Conservation (phyloP, 2,888 invertebrate genomes). For the Andrena dorsata region DNA sequence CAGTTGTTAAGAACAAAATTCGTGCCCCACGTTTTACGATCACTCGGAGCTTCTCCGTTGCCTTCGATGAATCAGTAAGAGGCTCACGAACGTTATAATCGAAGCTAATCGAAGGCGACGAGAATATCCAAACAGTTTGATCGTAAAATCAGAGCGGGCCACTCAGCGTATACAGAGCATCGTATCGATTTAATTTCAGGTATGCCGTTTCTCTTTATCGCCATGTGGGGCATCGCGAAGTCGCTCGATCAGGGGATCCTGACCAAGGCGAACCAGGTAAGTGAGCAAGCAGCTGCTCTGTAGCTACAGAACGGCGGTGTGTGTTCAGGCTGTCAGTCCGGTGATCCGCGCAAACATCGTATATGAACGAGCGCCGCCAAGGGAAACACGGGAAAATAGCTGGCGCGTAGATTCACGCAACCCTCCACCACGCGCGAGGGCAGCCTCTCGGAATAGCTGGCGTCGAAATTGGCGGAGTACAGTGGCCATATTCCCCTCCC, state of each 20-base stretch:
- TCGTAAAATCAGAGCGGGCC: not conserved
- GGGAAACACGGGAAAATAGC: conserved; percentile 4
- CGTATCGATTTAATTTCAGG: conserved; percentile 81
- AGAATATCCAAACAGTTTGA: not conserved
- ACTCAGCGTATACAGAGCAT: not conserved
- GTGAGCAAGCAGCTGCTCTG: conserved; percentile 19
- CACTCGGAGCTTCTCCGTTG: too few species aligned
- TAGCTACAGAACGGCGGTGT: not conserved
- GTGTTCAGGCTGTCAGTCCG: not conserved
- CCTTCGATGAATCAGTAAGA: too few species aligned
- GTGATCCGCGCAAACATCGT: not conserved
- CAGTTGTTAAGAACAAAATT: too few species aligned
- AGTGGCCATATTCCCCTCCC: not conserved
- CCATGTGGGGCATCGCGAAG: conserved; percentile 87
- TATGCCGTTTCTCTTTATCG: conserved; percentile 86
- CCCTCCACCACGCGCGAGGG: not conserved
- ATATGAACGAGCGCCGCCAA: not conserved
- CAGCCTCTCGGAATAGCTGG: not conserved
- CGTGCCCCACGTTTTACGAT: too few species aligned
- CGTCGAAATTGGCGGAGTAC: not conserved
- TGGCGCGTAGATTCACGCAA: not conserved
- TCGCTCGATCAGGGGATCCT: conserved; percentile 75
- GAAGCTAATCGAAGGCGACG: too few species aligned
- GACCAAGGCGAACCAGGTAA: conserved; percentile 75
- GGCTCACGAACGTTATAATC: too few species aligned